Percentiles rank a stretch among this genome's conserved stretches.
phyloP scores from a whole-genome alignment of 2,113 vertebrate genomes.

The Shinisaurus crocodilurus region DNA sequence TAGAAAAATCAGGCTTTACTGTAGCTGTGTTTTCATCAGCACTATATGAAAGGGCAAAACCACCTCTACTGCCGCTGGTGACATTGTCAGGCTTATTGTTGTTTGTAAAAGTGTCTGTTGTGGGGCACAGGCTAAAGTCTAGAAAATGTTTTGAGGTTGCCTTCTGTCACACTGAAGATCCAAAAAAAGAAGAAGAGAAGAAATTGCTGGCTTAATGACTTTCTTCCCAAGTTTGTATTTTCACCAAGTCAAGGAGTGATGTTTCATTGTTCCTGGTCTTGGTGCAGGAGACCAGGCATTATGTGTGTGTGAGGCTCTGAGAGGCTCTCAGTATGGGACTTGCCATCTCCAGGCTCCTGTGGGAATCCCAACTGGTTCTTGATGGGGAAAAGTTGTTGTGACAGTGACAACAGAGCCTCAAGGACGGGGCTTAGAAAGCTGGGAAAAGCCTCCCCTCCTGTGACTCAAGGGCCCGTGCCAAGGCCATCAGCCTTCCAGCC shows the following conservation, averaged over 20 bases:
- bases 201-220: neutral
- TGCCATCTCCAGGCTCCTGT: slow-evolving; percentile 58
- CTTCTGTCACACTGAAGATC: neutral
- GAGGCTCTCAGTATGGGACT: neutral
- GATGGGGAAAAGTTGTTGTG: slow-evolving; percentile 18
- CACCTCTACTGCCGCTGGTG: neutral
- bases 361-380: slow-evolving; percentile 60
- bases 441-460: slow-evolving; percentile 47
- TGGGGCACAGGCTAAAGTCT: neutral
- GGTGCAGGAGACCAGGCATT: neutral
- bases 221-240: neutral
- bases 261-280: neutral
- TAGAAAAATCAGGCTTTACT: neutral
- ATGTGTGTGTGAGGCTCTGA: neutral
- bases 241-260: neutral
- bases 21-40: neutral
- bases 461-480: slow-evolving; percentile 45
- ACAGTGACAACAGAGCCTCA: slow-evolving; percentile 44
- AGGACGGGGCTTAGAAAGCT: slow-evolving; percentile 53
- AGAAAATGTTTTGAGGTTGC: neutral
- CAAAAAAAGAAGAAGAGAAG: neutral
- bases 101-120: neutral
- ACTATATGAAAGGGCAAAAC: neutral
- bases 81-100: neutral
- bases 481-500: slow-evolving; percentile 66